Conservation (phyloP, 2,113 vertebrate genomes). For the Pterophyllum scalare region DNA sequence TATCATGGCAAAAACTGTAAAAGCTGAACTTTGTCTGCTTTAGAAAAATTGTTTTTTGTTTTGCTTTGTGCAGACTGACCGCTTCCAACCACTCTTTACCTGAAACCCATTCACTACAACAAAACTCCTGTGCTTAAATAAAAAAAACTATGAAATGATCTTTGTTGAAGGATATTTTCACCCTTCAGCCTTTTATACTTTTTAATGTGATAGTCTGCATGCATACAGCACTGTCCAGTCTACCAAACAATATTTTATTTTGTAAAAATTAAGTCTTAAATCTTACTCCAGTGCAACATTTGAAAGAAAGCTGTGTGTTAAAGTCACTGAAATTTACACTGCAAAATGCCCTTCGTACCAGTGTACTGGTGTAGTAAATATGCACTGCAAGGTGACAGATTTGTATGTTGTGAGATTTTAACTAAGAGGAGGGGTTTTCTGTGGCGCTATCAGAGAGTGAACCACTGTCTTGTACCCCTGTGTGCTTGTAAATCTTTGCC, state of each 20-base stretch:
- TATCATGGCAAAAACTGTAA: neutral
- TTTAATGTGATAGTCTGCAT: neutral
- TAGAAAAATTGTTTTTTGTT: neutral
- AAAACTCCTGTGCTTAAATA: neutral
- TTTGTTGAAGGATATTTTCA: neutral
- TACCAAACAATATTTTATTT: neutral
- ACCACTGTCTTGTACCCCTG: too few relatives aligned
- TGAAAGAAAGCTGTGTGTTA: neutral
- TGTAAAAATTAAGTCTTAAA: neutral
- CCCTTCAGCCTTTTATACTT: neutral
- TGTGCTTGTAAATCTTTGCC: too few relatives aligned
- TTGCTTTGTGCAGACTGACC: neutral
- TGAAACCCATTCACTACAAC: neutral
- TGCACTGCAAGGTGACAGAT: too few relatives aligned
- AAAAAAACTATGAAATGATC: neutral
- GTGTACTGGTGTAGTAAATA: too few relatives aligned
- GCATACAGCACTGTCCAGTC: neutral
- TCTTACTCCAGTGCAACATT: neutral
- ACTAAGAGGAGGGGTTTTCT: too few relatives aligned
- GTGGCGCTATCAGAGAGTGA: too few relatives aligned
- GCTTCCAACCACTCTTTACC: neutral
- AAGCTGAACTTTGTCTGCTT: neutral
- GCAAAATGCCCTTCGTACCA: too few relatives aligned
- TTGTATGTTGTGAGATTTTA: too few relatives aligned
- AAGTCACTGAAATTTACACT: neutral